Conservation (phyloP, 2,888 invertebrate species). For the Ctena decussata region DNA sequence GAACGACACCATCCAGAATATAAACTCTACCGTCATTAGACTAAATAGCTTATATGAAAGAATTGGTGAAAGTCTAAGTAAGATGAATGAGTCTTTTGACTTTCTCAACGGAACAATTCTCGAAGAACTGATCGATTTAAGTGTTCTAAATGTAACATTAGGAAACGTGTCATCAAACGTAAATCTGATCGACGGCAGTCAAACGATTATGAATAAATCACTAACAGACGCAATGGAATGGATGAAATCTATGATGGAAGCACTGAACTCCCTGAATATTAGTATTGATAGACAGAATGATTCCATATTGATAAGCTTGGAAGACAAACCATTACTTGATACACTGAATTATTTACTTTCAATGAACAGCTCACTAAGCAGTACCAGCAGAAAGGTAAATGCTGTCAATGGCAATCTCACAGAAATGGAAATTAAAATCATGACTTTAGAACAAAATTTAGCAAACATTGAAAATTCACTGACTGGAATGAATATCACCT, state of each 20-base stretch:
- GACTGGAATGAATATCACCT: slow-evolving; percentile 33
- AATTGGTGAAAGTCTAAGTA: slow-evolving; percentile 42
- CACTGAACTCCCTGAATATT: slow-evolving; percentile 38
- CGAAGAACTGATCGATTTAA: slow-evolving; percentile 47
- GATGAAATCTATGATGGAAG: slow-evolving; percentile 44
- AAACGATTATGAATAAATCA: slow-evolving; percentile 49
- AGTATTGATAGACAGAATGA: slow-evolving; percentile 30
- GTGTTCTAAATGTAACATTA: slow-evolving; percentile 32
- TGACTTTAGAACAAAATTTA: slow-evolving; percentile 36
- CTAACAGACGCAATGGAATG: slow-evolving; percentile 43
- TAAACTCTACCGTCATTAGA: slow-evolving; percentile 26
- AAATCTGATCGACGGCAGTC: slow-evolving; percentile 15
- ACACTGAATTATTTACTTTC: slow-evolving; percentile 46
- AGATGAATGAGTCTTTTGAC: slow-evolving; percentile 49
- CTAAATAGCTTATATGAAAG: slow-evolving; percentile 46
- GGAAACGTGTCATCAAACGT: slow-evolving; percentile 23
- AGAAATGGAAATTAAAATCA: slow-evolving; percentile 32
- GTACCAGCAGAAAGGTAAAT: slow-evolving; percentile 49
- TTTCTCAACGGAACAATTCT: slow-evolving; percentile 55
- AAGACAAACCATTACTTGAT: slow-evolving; percentile 48
- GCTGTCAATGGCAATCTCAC: slow-evolving; percentile 53
- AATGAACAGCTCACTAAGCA: slow-evolving; percentile 53
- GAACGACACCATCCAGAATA: slow-evolving; percentile 39
- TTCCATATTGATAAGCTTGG: slow-evolving; percentile 25
- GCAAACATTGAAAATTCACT: slow-evolving; percentile 32